These are phyloP conservation scores for Temnothorax rugatulus DNA, from an alignment of 2,888 invertebrate species.

Conservation along the genomic window DNA sequence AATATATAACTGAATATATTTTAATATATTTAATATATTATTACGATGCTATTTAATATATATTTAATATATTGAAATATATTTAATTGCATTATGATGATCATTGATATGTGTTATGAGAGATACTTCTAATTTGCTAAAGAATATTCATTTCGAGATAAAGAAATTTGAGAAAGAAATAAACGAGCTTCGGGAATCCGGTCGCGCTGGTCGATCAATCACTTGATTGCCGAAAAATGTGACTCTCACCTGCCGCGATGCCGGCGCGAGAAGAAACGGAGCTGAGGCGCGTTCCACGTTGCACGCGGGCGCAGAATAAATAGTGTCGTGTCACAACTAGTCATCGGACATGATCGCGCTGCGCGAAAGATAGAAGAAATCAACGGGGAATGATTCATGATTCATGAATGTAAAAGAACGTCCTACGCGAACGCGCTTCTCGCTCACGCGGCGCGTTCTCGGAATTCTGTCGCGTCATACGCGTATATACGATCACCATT, in stretches of 20 bases:
- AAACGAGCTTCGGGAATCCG: background rate
- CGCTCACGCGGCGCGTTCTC: conserved; percentile 15
- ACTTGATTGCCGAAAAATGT: background rate
- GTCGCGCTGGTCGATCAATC: background rate
- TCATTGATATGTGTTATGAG: too few species aligned
- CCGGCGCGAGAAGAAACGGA: background rate
- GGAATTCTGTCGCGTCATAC: background rate
- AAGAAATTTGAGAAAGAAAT: background rate
- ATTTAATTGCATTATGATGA: too few species aligned
- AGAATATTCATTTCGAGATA: background rate
- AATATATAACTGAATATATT: background rate
- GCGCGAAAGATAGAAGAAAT: conserved; percentile 34
- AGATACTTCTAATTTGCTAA: background rate
- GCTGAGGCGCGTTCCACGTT: conserved; percentile 11
- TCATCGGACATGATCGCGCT: conserved; percentile 33
- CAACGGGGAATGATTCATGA: conserved; percentile 44
- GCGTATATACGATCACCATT: background rate
- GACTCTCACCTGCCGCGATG: conserved; percentile 30
- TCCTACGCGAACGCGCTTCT: conserved; percentile 30
- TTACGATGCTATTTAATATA: too few species aligned
- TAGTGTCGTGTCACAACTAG: conserved; percentile 49
- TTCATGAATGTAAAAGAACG: conserved; percentile 47
- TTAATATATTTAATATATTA: background rate
- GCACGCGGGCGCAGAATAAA: conserved; percentile 24
- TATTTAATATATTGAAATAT: too few species aligned